Conservation (phyloP, 2,797 vertebrate species). For the Gymnoscopelus microlampas region DNA sequence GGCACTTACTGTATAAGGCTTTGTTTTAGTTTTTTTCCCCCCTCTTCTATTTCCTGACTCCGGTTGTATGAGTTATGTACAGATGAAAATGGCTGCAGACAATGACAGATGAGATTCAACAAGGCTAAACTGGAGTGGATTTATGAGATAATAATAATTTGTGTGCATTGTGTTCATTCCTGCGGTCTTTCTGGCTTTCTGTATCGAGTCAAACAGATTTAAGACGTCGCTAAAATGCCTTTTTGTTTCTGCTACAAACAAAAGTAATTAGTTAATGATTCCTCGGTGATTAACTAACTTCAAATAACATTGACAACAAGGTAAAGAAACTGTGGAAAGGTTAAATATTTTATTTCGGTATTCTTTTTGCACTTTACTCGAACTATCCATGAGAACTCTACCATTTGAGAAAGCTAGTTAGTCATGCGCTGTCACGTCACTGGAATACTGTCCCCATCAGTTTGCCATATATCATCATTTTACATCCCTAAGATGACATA, state of each 20-base stretch:
- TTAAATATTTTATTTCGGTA: not conserved
- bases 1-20: constrained; percentile 2
- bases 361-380: constrained; percentile 10
- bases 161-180: not conserved
- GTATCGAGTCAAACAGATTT: not conserved
- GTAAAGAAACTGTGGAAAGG: not conserved
- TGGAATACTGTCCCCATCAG: constrained; percentile 3
- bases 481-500: constrained; percentile 42
- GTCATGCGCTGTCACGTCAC: constrained; percentile 15
- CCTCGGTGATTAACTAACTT: no score
- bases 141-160: no score
- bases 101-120: constrained; percentile 12
- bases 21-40: not conserved
- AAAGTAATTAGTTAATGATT: no score
- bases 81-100: not conserved
- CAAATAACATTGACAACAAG: no score
- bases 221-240: no score
- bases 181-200: no score
- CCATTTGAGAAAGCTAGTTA: constrained; percentile 29
- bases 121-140: no score
- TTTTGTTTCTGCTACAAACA: no score
- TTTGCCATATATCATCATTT: constrained; percentile 41
- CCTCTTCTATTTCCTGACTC: no score
- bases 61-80: no score
- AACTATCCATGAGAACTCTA: constrained; percentile 22